A percentile compares a stretch with the other conserved stretches of the same genome.
Evolutionary conservation across 2,888 invertebrate genomes (phyloP).

Genomic region (Amphipyra tragopoginis): DNA sequence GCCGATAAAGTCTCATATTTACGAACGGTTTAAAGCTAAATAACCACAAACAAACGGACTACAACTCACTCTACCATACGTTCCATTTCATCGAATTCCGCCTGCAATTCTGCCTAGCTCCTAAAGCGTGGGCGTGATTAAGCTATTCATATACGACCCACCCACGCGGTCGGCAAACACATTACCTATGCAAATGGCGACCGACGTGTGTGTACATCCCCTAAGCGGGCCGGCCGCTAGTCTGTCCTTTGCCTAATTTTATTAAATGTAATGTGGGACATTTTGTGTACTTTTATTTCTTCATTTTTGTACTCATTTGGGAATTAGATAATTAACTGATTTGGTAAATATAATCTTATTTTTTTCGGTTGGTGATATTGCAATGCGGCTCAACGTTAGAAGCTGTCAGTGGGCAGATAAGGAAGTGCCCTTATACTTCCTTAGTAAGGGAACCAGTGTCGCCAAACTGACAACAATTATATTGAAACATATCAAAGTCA

Average conservation of each 20-base stretch:
- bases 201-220: slow-evolving; percentile 39
- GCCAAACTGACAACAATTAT: no score
- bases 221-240: slow-evolving; percentile 15
- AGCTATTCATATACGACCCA: slow-evolving; percentile 43
- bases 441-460: no score
- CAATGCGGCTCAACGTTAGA: no score
- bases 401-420: no score
- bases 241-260: slow-evolving; percentile 31
- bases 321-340: neutral
- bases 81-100: slow-evolving; percentile 2
- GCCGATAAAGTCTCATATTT: no score
- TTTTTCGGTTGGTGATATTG: no score
- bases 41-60: no score
- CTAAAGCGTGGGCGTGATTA: slow-evolving; percentile 44
- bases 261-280: slow-evolving; percentile 10
- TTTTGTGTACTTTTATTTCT: slow-evolving; percentile 35
- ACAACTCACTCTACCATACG: neutral
- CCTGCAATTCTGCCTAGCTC: slow-evolving; percentile 19
- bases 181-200: slow-evolving; percentile 49
- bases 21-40: no score
- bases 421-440: no score
- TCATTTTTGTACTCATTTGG: slow-evolving; percentile 22
- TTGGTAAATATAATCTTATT: no score
- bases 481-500: no score
- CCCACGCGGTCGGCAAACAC: slow-evolving; percentile 49